phyloP scores from a whole-genome alignment of 2,888 invertebrate species.

The Acronicta leporina region DNA sequence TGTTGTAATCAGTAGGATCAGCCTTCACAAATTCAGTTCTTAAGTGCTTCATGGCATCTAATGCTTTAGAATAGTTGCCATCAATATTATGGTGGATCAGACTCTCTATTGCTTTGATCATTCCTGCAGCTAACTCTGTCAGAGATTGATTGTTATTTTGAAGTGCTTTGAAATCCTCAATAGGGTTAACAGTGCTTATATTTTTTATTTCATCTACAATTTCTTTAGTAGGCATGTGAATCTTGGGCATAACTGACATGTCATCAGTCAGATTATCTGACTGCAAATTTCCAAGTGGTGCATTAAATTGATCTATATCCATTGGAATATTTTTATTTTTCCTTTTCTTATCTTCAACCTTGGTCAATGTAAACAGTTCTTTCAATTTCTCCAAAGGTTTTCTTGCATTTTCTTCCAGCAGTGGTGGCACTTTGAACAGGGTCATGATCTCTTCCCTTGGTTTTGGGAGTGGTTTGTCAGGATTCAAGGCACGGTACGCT shows the following conservation, averaged over 20 bases:
- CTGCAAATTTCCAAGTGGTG: constrained; percentile 40
- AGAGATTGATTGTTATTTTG: constrained; percentile 73
- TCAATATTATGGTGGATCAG: constrained; percentile 77
- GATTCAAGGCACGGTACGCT: constrained; percentile 89
- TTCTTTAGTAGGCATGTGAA: constrained; percentile 67
- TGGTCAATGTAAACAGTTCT: constrained; percentile 82
- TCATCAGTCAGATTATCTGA: constrained; percentile 25
- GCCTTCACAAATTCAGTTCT: constrained; percentile 75
- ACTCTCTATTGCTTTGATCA: constrained; percentile 79
- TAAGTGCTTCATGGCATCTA: constrained; percentile 74
- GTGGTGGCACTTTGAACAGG: constrained; percentile 85
- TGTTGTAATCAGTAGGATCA: constrained; percentile 77
- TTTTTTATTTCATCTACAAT: constrained; percentile 58
- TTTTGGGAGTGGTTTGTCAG: constrained; percentile 88
- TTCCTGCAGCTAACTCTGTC: constrained; percentile 68
- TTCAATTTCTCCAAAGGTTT: constrained; percentile 84
- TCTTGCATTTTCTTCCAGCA: constrained; percentile 81
- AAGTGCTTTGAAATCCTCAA: constrained; percentile 89
- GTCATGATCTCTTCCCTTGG: constrained; percentile 83
- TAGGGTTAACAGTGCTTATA: constrained; percentile 90
- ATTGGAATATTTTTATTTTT: constrained; percentile 61
- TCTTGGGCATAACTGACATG: constrained; percentile 65
- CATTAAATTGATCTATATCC: constrained; percentile 50
- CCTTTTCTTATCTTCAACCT: constrained; percentile 73
- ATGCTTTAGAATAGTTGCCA: constrained; percentile 75